Percentiles rank a stretch among this genome's conserved stretches.
These are phyloP conservation scores for Lucilia sericata DNA, from an alignment of 1,140 invertebrate species.

Conservation along the genomic window DNA sequence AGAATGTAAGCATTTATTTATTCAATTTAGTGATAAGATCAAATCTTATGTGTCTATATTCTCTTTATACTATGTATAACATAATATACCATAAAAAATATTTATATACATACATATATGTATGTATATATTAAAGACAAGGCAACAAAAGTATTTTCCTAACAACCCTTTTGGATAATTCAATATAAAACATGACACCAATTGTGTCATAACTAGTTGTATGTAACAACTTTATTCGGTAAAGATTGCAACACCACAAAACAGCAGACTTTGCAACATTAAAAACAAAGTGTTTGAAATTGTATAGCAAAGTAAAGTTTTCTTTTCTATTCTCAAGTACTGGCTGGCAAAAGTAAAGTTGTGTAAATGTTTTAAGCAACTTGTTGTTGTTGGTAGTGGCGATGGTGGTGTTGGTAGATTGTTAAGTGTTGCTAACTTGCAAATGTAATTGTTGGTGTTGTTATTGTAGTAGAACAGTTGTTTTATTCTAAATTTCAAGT, in stretches of 20 bases:
- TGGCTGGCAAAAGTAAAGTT: not conserved
- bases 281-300: constrained; percentile 4
- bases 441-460: too few species aligned
- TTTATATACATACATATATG: too few species aligned
- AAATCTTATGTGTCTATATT: too few species aligned
- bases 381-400: not conserved
- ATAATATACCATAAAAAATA: too few species aligned
- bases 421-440: too few species aligned
- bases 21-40: too few species aligned
- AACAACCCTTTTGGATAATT: not conserved
- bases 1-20: too few species aligned
- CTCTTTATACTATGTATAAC: too few species aligned
- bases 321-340: not conserved
- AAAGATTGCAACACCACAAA: constrained; percentile 10
- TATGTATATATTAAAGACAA: not conserved
- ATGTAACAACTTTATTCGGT: constrained; percentile 5
- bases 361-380: not conserved
- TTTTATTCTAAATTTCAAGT: constrained; percentile 30
- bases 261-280: not conserved
- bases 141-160: not conserved
- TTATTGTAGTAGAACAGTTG: not conserved
- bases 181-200: constrained; percentile 20
- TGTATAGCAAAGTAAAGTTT: not conserved
- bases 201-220: constrained; percentile 1
- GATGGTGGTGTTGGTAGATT: too few species aligned